Percentiles rank a stretch among this genome's conserved stretches.
Evolutionary conservation across 1,140 invertebrate species (phyloP).

Genomic region (Lysiphlebus fabarum): DNA sequence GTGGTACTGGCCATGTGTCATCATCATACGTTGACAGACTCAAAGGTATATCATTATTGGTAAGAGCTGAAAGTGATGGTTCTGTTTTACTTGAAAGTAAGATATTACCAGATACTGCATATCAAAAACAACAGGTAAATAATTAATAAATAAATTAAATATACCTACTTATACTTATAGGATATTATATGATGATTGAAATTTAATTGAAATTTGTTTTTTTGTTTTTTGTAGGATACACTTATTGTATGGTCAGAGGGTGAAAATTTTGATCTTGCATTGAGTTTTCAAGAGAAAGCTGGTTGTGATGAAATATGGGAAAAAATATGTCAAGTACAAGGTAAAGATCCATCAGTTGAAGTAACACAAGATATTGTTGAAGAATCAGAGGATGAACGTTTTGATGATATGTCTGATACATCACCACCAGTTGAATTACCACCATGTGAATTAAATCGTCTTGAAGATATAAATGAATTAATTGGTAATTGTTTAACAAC

Average conservation of each 20-base stretch:
- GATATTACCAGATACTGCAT: constrained; percentile 95
- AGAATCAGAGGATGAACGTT: constrained; percentile 96
- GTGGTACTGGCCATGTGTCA: constrained; percentile 96
- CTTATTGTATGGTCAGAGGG: constrained; percentile 99
- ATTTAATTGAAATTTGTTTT: not conserved
- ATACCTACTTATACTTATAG: not conserved
- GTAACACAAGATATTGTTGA: constrained; percentile 97
- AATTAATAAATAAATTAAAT: constrained; percentile 15
- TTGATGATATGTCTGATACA: constrained; percentile 92
- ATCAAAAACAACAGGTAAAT: constrained; percentile 94
- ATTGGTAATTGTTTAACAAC: constrained; percentile 78
- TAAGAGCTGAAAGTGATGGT: constrained; percentile 92
- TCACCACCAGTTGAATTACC: constrained; percentile 90
- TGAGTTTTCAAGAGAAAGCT: constrained; percentile 99
- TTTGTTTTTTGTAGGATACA: constrained; percentile 68
- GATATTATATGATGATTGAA: not conserved
- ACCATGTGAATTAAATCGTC: constrained; percentile 83
- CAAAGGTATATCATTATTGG: constrained; percentile 91
- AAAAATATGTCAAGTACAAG: constrained; percentile 98
- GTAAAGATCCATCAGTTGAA: constrained; percentile 96
- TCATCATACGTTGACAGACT: constrained; percentile 91
- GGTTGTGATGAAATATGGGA: constrained; percentile 99
- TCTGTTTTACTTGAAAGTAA: constrained; percentile 93
- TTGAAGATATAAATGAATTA: constrained; percentile 93
- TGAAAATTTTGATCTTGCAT: constrained; percentile 96